A percentile compares a stretch with the other conserved stretches of the same genome.
Conservation (phyloP, 2,797 vertebrate genomes). For the Serranus cabrilla region DNA sequence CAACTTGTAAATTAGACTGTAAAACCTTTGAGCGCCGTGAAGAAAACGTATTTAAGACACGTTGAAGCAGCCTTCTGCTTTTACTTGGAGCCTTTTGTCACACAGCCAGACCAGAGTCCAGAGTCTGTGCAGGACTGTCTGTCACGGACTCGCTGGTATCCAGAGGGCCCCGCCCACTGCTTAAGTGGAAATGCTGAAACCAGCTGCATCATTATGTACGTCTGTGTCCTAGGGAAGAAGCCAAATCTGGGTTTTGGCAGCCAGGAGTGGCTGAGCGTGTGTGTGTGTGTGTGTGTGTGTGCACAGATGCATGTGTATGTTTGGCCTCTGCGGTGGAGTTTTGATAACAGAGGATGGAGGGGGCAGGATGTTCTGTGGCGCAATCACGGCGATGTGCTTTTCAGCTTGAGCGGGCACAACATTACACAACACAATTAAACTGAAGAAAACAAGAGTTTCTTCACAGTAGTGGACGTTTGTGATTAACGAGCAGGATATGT, state of each 20-base stretch:
- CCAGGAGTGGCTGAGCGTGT: conserved; percentile 37
- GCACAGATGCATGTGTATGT: conserved; percentile 36
- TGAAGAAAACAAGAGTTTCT: conserved; percentile 1
- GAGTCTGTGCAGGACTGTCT: conserved; percentile 24
- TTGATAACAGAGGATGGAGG: conserved; percentile 44
- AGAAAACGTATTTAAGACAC: conserved; percentile 2
- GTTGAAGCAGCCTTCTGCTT: background rate
- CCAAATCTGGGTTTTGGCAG: conserved; percentile 77
- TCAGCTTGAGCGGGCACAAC: conserved; percentile 3
- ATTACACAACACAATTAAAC: conserved; percentile 42
- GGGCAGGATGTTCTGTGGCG: conserved; percentile 50
- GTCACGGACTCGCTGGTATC: conserved; percentile 34
- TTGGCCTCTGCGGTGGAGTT: conserved; percentile 49
- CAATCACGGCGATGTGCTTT: conserved; percentile 41
- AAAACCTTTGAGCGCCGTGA: background rate
- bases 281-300: conserved; percentile 26
- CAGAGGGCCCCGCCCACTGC: conserved; percentile 44
- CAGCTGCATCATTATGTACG: conserved; percentile 72
- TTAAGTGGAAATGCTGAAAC: conserved; percentile 72
- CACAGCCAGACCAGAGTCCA: background rate
- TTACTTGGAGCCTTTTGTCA: conserved; percentile 15
- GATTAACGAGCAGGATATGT: background rate
- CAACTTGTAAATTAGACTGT: background rate
- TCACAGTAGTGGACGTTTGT: conserved; percentile 3
- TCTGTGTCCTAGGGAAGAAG: conserved; percentile 67